These are phyloP conservation scores for Cyprinus carpio DNA, from an alignment of 2,113 vertebrate genomes.

Conservation along the genomic window DNA sequence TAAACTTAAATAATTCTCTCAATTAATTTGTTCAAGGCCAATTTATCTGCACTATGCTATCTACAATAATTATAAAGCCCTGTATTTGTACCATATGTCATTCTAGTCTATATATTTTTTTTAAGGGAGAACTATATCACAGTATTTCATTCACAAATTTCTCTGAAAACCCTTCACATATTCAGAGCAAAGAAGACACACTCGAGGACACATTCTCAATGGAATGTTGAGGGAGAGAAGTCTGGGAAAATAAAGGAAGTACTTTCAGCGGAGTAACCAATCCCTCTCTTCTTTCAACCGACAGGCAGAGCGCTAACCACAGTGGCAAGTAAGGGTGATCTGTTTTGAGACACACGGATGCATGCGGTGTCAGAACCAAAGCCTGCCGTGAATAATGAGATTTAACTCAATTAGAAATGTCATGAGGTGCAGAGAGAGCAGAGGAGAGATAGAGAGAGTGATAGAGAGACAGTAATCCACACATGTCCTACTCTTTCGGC, in stretches of 20 bases:
- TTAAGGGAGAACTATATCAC: background rate
- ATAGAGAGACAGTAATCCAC: constrained; percentile 35
- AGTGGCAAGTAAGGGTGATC: constrained; percentile 42
- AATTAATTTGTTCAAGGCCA: background rate
- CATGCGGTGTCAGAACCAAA: constrained; percentile 43
- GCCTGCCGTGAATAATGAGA: constrained; percentile 53
- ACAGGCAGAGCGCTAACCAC: constrained; percentile 45
- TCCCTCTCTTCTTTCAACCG: constrained; percentile 45
- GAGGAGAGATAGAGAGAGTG: constrained; percentile 15
- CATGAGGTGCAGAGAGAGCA: constrained; percentile 38
- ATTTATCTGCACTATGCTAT: background rate
- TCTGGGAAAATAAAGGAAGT: constrained; percentile 45
- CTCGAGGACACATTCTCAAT: constrained; percentile 43
- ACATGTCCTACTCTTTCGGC: constrained; percentile 36
- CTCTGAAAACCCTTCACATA: constrained; percentile 17
- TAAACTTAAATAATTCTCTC: background rate
- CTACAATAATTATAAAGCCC: background rate
- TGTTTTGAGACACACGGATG: constrained; percentile 52
- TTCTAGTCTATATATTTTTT: background rate
- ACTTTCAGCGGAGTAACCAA: constrained; percentile 40
- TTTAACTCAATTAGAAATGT: constrained; percentile 60
- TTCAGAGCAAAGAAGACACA: constrained; percentile 17
- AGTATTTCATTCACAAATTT: constrained; percentile 36
- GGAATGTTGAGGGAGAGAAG: constrained; percentile 45
- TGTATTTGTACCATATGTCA: no score